Conservation (phyloP, 1,140 invertebrate genomes). For the Holcopasites calliopsidis region DNA sequence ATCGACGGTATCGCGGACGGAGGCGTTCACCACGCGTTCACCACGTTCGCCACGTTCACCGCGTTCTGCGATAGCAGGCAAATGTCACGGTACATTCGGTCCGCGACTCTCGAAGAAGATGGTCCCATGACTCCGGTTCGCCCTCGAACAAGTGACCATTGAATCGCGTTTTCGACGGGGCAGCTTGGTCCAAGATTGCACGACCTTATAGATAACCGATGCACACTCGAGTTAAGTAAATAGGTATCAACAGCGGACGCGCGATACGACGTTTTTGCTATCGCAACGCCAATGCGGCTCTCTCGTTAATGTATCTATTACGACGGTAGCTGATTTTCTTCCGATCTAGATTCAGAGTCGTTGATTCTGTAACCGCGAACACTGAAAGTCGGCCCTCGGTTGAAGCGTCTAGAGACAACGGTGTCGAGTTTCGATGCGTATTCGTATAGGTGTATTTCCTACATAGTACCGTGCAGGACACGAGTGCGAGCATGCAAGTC, state of each 20-base stretch:
- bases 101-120: neutral
- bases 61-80: neutral
- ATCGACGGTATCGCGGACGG: neutral
- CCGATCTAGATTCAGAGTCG: neutral
- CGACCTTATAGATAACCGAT: neutral
- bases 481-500: slow-evolving; percentile 50
- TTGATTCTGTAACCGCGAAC: too few relatives aligned
- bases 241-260: too few relatives aligned
- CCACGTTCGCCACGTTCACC: neutral
- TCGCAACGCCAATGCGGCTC: too few relatives aligned
- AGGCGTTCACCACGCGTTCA: slow-evolving; percentile 27
- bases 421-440: slow-evolving; percentile 28
- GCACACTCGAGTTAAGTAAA: too few relatives aligned
- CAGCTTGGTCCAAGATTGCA: neutral
- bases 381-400: slow-evolving; percentile 23
- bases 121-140: neutral
- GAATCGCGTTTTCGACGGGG: neutral
- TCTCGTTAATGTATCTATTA: too few relatives aligned
- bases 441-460: slow-evolving; percentile 34
- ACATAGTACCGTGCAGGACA: slow-evolving; percentile 46
- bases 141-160: neutral
- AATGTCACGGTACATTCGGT: slow-evolving; percentile 21
- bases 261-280: too few relatives aligned
- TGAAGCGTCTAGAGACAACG: neutral
- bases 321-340: too few relatives aligned